Conservation (phyloP, 2,113 vertebrate genomes). For the Daubentonia madagascariensis region DNA sequence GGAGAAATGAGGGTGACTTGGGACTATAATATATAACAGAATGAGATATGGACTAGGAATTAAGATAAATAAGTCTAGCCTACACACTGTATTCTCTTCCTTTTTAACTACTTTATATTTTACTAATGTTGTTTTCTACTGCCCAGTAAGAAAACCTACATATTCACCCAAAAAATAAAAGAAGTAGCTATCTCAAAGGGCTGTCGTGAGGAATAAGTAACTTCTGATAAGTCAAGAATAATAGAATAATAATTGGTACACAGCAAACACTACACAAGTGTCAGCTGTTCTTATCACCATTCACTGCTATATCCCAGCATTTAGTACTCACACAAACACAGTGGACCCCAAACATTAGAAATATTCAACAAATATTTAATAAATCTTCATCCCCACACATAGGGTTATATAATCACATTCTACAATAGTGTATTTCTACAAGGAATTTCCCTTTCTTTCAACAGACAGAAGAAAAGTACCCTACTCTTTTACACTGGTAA, state of each 20-base stretch:
- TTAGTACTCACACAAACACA: not conserved
- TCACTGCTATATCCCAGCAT: not conserved
- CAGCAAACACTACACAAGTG: not conserved
- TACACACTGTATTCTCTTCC: not conserved
- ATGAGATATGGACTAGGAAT: not conserved
- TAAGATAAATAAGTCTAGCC: not conserved
- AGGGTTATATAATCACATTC: not conserved
- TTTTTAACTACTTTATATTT: constrained; percentile 1
- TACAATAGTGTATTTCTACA: not conserved
- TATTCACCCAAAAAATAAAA: constrained; percentile 19
- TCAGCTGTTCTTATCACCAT: not conserved
- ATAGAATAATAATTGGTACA: not conserved
- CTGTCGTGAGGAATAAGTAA: not conserved
- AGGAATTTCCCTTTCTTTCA: constrained; percentile 27
- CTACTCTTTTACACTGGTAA: not conserved
- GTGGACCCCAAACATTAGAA: not conserved
- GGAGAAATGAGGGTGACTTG: not conserved
- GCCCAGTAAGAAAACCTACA: not conserved
- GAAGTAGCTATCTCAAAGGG: not conserved
- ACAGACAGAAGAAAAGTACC: not conserved
- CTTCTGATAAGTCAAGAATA: not conserved
- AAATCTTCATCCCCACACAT: not conserved
- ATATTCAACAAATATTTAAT: not conserved
- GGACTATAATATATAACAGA: not conserved
- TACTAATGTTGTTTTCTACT: not conserved